These are phyloP conservation scores for Eupithecia inturbata DNA, from an alignment of 2,888 invertebrate species.

Conservation along the genomic window DNA sequence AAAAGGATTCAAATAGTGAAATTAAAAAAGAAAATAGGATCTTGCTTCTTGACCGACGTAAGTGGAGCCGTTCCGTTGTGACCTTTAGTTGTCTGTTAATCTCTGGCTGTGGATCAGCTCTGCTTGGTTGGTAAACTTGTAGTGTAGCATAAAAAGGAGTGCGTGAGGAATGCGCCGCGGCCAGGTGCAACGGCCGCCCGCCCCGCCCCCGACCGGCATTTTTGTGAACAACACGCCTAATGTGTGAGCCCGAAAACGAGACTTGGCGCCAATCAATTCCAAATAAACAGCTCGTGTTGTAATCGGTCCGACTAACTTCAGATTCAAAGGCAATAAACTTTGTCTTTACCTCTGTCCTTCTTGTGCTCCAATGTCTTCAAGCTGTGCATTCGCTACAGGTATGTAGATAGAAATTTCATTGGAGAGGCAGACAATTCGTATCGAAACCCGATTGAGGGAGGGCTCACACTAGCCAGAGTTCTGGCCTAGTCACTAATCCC, in stretches of 20 bases:
- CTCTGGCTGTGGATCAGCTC: slow-evolving; percentile 56
- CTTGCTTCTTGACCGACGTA: slow-evolving; percentile 57
- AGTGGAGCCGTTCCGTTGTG: slow-evolving; percentile 53
- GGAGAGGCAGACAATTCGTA: background rate
- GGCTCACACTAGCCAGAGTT: slow-evolving; percentile 22
- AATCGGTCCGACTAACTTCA: slow-evolving; percentile 1
- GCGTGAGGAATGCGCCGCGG: slow-evolving; percentile 81
- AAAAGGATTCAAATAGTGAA: slow-evolving; percentile 66
- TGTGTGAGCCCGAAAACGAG: slow-evolving; percentile 65
- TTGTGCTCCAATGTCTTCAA: background rate
- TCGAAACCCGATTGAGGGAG: slow-evolving; percentile 1
- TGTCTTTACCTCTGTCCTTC: background rate
- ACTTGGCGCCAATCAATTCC: slow-evolving; percentile 53
- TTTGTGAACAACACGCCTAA: slow-evolving; percentile 73
- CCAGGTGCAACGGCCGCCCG: slow-evolving; percentile 81
- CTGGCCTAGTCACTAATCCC: slow-evolving; percentile 50
- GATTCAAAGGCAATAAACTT: background rate
- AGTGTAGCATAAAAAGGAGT: slow-evolving; percentile 80
- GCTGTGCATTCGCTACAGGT: background rate
- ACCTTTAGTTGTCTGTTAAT: slow-evolving; percentile 57
- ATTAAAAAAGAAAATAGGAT: slow-evolving; percentile 69
- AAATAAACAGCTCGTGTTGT: slow-evolving; percentile 30
- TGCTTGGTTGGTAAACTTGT: slow-evolving; percentile 70
- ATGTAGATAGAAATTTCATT: background rate
- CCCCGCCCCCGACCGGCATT: slow-evolving; percentile 75